Percentiles rank a stretch among this genome's conserved stretches.
Conservation (phyloP, 2,113 vertebrate genomes). For the Oncorhynchus masou region DNA sequence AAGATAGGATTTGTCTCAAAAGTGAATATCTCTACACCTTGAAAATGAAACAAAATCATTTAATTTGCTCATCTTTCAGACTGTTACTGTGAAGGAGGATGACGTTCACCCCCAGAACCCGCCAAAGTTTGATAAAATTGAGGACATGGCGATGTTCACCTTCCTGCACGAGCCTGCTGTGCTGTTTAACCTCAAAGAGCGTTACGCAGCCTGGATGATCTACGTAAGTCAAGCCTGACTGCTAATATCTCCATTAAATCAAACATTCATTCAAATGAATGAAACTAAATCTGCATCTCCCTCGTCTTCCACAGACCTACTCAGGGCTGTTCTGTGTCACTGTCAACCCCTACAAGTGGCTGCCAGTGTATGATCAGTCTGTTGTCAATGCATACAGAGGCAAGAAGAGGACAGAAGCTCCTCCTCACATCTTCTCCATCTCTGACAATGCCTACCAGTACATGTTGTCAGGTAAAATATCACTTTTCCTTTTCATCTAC, state of each 20-base stretch:
- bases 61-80: constrained; percentile 48
- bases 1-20: constrained; percentile 47
- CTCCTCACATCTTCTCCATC: constrained; percentile 94
- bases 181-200: constrained; percentile 93
- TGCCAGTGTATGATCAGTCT: constrained; percentile 79
- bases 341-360: constrained; percentile 79
- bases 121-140: constrained; percentile 80
- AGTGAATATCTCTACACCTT: no score
- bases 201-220: constrained; percentile 95
- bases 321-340: constrained; percentile 79
- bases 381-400: constrained; percentile 87
- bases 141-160: constrained; percentile 85
- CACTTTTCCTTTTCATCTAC: neutral
- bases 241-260: no score
- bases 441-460: constrained; percentile 90
- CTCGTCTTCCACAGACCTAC: constrained; percentile 68
- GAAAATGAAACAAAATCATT: neutral
- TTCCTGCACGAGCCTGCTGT: constrained; percentile 88
- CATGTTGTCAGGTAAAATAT: constrained; percentile 81
- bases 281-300: neutral
- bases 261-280: neutral
- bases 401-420: constrained; percentile 89
- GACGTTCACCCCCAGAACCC: constrained; percentile 80
- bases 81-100: constrained; percentile 71
- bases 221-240: constrained; percentile 53